Base-by-base conservation (phyloP, 2,113 vertebrate species). In the Lophura nycthemera region DNA sequence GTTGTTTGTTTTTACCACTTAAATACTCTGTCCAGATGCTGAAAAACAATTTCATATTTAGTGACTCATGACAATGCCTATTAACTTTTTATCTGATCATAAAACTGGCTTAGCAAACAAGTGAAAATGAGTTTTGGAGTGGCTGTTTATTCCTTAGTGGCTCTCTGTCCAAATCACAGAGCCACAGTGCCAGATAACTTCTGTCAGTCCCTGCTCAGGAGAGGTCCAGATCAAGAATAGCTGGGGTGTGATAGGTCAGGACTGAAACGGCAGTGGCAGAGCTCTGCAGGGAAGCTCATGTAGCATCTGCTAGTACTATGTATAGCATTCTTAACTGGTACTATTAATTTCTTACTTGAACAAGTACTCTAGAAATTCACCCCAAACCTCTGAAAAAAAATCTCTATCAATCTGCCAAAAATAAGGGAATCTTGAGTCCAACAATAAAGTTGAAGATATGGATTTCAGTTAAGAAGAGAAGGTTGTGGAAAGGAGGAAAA, bases 51-150 rank as follows among this genome's bases (percentile, higher is more conserved):
- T 94, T 95, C 20, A 10, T 54, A 64, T 89, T 87, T 90, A 86
- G 34, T 90, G 86, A 93, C 54, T 95, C 90, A 83, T 94, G 76
- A 73, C 21, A 85, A 48, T 74, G 17, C 25, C 60, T 86, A 64
- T 77, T 90, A 91, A 81, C 47, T 90, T 92, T 48, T 71, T 40
- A 72, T 92, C 50, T 75, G 81, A 48, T 69, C 14, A 73, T 60
- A 87, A 75, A 90, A 64, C 22, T 91, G 78, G n/a, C 19, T 67
- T 86, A 86, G 22, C 38, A 66, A 88, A 89, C 29, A 81, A 84
- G 17, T 52, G 38, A 77, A 89, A 56, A 84, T 91, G 27, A 54
- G 61, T 92, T 93, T 60, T 86, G 54, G 43, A 29, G 7, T 88
- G 40, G 71, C 45, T 75, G 0, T 86, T 90, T 72, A 66, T 61